Evolutionary conservation across 2,888 invertebrate species (phyloP), one percentile per base, ranked within the genome.

Genomic region (Cataglyphis rosenhaueri): DNA sequence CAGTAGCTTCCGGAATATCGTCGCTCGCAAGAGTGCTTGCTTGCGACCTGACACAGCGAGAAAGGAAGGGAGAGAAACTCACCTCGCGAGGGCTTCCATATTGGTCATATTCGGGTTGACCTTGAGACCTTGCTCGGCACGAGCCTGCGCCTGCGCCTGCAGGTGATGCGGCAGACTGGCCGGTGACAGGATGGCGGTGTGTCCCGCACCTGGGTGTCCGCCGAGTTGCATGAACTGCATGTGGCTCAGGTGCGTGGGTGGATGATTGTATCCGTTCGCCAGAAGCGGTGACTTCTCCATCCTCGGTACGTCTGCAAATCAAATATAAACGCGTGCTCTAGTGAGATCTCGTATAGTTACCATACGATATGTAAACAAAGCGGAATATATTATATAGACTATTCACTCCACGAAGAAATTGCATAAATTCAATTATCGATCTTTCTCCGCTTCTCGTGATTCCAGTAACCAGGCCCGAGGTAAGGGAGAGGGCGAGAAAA

Each of bases 181-280:
- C 18, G 98, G 98, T 81, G 98, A 98, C 96, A 98, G 96, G 89
- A 98, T 96, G 83, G 98, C 98, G 85, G 96, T 96, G 94, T 96
- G 96, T 88, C 95, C 95, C 66, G 96, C 96, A 78, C 97, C 96
- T 75, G 97, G 96, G 95, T 96, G 96, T 94, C 97, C 98, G 88
- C 97, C 96, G 94, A 98, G 96, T 95, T 98, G 98, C 98, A 98
- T 98, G 95, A 98, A 98, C 93, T 98, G 98, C 98, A 98, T 98
- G 93, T 98, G 98, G 94, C 98, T 98, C 91, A 98, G 96, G 95
- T 98, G 97, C 85, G 98, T 97, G 83, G 98, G 98, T 84, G 98
- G 98, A 90, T 98, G 98, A 95, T 98, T 98, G 96, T 98, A 98
- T 87, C 98, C 98, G 94, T 98, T 98, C 84, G 98, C 98, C 91